Percentiles rank a stretch among this genome's conserved stretches.
phyloP scores from a whole-genome alignment of 2,888 invertebrate species.

The Drosophila limbata region DNA sequence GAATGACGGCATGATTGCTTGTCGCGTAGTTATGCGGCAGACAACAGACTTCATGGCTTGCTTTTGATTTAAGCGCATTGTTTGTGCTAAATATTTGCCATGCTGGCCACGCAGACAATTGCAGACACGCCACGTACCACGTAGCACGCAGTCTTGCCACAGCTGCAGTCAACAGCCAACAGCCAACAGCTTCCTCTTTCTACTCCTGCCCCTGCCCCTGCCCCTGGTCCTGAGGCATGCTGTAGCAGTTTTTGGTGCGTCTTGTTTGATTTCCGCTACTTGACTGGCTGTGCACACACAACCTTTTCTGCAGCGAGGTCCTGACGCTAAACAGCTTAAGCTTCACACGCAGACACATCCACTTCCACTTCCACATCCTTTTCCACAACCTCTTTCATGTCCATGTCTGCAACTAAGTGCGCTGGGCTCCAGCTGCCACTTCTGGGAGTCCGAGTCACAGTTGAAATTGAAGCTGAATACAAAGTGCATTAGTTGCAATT shows the following conservation, averaged over 20 bases:
- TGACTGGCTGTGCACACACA: constrained; percentile 34
- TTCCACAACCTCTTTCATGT: background rate
- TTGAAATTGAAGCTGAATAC: constrained; percentile 1
- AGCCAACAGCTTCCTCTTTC: constrained; percentile 17
- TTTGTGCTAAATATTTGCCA: constrained; percentile 78
- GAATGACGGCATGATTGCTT: constrained; percentile 35
- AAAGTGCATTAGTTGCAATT: constrained; percentile 82
- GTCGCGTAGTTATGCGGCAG: constrained; percentile 71
- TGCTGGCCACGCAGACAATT: constrained; percentile 77
- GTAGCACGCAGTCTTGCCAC: constrained; percentile 49
- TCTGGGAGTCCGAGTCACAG: constrained; percentile 1
- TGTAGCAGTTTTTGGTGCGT: constrained; percentile 32
- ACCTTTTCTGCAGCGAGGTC: constrained; percentile 35
- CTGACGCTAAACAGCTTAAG: constrained; percentile 68
- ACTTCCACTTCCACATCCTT: constrained; percentile 6
- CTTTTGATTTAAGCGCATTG: constrained; percentile 80
- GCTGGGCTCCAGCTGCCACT: constrained; percentile 54
- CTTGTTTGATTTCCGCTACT: constrained; percentile 76
- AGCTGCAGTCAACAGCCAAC: constrained; percentile 69
- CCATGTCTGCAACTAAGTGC: constrained; percentile 62
- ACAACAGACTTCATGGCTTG: constrained; percentile 70
- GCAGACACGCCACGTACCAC: constrained; percentile 66
- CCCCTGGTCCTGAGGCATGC: constrained; percentile 4
- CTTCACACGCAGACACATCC: constrained; percentile 78
- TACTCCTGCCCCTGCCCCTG: background rate